phyloP scores from a whole-genome alignment of 2,113 vertebrate species.

The Odontesthes bonariensis region DNA sequence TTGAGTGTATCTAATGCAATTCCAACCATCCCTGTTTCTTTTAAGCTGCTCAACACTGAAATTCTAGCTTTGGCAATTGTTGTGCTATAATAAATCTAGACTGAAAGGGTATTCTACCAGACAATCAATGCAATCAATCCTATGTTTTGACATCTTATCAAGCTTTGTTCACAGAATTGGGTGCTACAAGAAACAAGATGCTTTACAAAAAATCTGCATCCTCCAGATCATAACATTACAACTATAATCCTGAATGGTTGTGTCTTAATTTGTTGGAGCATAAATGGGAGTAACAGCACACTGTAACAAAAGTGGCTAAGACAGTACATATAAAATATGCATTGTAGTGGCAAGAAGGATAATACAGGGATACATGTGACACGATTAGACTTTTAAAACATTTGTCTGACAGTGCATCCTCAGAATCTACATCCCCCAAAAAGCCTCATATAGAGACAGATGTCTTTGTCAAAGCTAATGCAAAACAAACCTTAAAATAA shows the following conservation, averaged over 20 bases:
- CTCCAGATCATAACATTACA: constrained; percentile 21
- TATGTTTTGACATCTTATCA: constrained; percentile 54
- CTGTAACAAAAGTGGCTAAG: not conserved
- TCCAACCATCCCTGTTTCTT: constrained; percentile 19
- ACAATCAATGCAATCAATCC: constrained; percentile 27
- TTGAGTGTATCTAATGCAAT: constrained; percentile 53
- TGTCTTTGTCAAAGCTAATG: too few relatives aligned
- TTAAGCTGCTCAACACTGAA: constrained; percentile 28
- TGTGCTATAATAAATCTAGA: constrained; percentile 51
- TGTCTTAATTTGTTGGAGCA: not conserved
- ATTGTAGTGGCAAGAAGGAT: not conserved
- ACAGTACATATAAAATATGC: not conserved
- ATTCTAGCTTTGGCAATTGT: constrained; percentile 43
- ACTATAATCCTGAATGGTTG: not conserved
- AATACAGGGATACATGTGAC: not conserved
- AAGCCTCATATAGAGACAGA: too few relatives aligned
- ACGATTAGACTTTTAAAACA: not conserved
- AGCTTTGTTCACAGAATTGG: constrained; percentile 30
- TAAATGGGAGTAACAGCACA: too few relatives aligned
- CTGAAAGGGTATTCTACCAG: constrained; percentile 40
- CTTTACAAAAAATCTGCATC: constrained; percentile 39
- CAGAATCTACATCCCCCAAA: too few relatives aligned
- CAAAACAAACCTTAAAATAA: too few relatives aligned
- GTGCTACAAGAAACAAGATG: constrained; percentile 14
- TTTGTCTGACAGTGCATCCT: not conserved